Evolutionary conservation across 2,113 vertebrate species (phyloP), one percentile per base, ranked within the genome.

Genomic region (Chaenocephalus aceratus): DNA sequence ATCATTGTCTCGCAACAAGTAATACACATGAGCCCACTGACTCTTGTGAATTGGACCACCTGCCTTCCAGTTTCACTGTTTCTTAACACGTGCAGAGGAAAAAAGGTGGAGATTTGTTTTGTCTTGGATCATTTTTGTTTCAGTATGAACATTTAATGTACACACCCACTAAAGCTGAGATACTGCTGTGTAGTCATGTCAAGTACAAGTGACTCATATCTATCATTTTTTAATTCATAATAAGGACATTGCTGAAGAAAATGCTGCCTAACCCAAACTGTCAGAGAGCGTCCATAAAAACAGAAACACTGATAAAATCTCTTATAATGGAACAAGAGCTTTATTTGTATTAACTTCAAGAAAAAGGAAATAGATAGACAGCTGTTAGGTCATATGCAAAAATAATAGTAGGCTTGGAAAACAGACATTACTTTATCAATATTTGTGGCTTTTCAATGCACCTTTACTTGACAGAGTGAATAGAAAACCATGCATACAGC

Each of bases 371-470:
- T 44, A 85, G 36, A 84, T 48, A 72, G 52, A 86, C 36, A 84
- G 67, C 83, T 64, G 57, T 65, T 57, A 51, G 48, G 49, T 59
- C 49, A 71, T 63, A 60, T 87, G 86, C 83, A 91, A 76, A 89
- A 79, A 64, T 83, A 74, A 84, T 54, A 78, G 65, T 83, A 91
- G 82, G 86, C 88, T 87, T 86, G 60, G 80, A 75, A 82, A 81
- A 83, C 54, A 78, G 10, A 65, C 10, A 23, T 52, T 48, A 58
- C 9, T n/a, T 54, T 18, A 54, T 54, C 12, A 52, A 21, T 60
- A 57, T 54, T 57, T 82, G 51, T 63, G 13, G 16, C 58, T 36
- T 79, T 52, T 70, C 30, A 5, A 45, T 56, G 10, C 18, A 72
- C 23, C 54, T 82, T 72, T 71, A 73, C 2, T 54, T 62, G 51